Conservation (phyloP, 2,113 vertebrate genomes). For the Nipponia nippon region DNA sequence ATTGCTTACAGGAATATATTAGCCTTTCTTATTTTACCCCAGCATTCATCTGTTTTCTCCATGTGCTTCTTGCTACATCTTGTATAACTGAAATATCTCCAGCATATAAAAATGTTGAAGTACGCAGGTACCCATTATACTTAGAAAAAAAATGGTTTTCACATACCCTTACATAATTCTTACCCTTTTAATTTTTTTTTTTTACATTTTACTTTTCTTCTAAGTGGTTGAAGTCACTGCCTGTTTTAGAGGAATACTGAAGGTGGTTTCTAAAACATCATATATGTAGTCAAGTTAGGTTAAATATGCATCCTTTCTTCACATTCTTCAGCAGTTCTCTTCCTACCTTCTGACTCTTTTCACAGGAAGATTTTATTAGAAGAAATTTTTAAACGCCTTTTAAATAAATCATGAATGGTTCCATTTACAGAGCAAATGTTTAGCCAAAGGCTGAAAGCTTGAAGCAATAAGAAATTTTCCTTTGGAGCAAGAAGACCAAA, state of each 20-base stretch:
- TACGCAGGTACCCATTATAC: background rate
- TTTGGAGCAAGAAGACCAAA: background rate
- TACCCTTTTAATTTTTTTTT: background rate
- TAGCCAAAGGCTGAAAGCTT: background rate
- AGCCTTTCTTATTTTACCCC: background rate
- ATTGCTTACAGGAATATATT: slow-evolving; percentile 5
- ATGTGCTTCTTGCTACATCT: background rate
- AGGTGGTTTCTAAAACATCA: background rate
- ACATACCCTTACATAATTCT: background rate
- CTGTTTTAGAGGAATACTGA: background rate
- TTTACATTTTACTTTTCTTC: background rate
- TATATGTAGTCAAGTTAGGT: background rate
- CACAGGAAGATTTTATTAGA: background rate
- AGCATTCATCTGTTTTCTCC: background rate
- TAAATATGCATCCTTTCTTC: background rate
- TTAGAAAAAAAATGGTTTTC: background rate
- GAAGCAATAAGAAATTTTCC: background rate
- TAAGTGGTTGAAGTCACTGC: background rate
- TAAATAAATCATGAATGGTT: background rate
- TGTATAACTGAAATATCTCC: background rate
- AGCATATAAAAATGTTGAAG: background rate
- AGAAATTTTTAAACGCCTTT: background rate
- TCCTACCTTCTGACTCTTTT: background rate
- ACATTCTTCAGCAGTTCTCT: background rate
- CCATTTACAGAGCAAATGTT: background rate